Base-by-base conservation (phyloP, 1,140 invertebrate species). In the Galendromus occidentalis region DNA sequence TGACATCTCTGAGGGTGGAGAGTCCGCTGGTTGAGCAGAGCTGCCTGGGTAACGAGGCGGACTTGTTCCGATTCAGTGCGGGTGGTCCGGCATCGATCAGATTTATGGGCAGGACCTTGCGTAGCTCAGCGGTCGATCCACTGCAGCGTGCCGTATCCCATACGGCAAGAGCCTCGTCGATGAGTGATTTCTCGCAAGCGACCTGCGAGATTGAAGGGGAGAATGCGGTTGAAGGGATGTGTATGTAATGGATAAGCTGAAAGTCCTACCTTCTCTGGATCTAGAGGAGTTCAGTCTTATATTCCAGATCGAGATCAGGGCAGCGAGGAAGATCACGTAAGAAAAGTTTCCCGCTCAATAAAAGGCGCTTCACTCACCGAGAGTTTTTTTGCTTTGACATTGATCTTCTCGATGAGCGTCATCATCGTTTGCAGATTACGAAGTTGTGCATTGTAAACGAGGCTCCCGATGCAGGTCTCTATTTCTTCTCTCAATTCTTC, bases 111-210 rank as follows among this genome's bases (percentile, higher is more conserved):
- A 42, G 55, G 65, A 33, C 28, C 66, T 18, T 63, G 17, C 22
- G 44, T 28, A 22, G 29, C 20, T 63, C 33, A 28, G 44, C 29
- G 17, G n/a, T 33, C 41, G 18, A 22, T 39, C 22, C n/a, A 42
- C 25, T 28, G 42, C 65, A 41, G 4, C 44, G 33, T 28, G 51
- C 44, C 39, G 70, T 86, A 83, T 71, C 90, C 87, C 39, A 91
- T 81, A 71, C 87, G 87, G 14, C 81, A 82, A 45, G 89, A 78
- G 86, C 86, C 73, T 91, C 87, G 73, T 91, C 88, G 0, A 91
- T 85, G 22, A 89, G 76, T 12, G 82, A 82, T 0, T 86, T 83
- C 73, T 90, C 86, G 85, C 87, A 90, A 1, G 90, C 78, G 65
- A 59, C 51, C 51, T 59, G 51, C 33, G 1, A 39, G 33, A n/a